Base-by-base conservation (phyloP, 2,797 vertebrate species). In the Megalops cyprinoides region DNA sequence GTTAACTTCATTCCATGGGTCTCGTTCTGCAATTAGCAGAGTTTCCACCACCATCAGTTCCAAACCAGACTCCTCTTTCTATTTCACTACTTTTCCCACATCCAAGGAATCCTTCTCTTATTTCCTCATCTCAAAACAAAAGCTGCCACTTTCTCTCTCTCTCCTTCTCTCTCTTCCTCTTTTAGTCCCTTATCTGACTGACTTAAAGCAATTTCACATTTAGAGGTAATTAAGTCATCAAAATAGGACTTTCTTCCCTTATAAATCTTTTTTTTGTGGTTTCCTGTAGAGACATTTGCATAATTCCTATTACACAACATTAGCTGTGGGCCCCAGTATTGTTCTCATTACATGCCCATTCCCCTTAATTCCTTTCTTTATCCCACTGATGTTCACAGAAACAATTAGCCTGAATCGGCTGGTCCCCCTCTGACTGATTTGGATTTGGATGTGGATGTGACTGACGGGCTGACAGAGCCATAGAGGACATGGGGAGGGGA, bases 151-250 rank as follows among this genome's bases (percentile, higher is more conserved):
- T 87, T 89, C 89, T 91, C 87, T 86, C 78, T 56, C 82, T 62
- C 83, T 82, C 85, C 78, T 85, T 83, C 85, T 78, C 85, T 34
- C 53, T 56, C 3, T 77, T 86, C 85, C 83, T 80, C 53, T 81
- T 81, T n/a, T 44, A 28, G 46, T 74, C 76, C 49, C 86, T 89
- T 90, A 92, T 94, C 88, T 91, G 81, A 80, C 85, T 84, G 90
- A 89, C 84, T 88, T 85, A 86, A 90, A 90, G 88, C 88, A 86
- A 87, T 88, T 88, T 88, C 79, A 87, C 69, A 85, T 88, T 88
- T 87, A 82, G 83, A 91, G 87, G 88, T 90, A 92, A 93, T 93
- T 93, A 90, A 90, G 85, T 91, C 90, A 87, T 92, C 91, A 91
- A 92, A 93, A 93, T 82, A 91, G 84, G 75, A 73, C 87, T 90